phyloP scores from a whole-genome alignment of 1,140 invertebrate genomes.

The Neotoxoptera formosana region DNA sequence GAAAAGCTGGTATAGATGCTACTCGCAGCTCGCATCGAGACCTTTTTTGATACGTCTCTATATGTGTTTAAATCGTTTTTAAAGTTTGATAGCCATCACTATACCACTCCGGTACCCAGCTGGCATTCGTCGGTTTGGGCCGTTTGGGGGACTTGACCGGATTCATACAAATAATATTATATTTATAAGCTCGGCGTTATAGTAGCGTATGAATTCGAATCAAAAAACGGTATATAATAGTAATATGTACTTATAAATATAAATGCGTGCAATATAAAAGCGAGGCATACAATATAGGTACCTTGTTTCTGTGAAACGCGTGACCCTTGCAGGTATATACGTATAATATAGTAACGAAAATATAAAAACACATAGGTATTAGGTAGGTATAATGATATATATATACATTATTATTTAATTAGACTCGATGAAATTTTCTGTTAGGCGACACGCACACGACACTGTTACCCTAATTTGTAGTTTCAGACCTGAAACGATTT shows the following conservation, averaged over 20 bases:
- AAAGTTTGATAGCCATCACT: neutral
- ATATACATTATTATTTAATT: slow-evolving; percentile 4
- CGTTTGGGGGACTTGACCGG: neutral
- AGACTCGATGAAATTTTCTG: slow-evolving; percentile 2
- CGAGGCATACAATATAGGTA: neutral
- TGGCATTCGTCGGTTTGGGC: neutral
- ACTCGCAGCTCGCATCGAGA: no score
- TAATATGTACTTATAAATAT: neutral
- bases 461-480: neutral
- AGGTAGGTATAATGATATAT: neutral
- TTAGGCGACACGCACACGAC: neutral
- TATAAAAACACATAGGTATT: neutral
- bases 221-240: neutral
- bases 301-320: neutral
- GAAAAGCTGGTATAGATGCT: no score
- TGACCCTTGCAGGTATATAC: neutral
- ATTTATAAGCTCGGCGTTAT: neutral
- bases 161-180: neutral
- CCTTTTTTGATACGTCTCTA: no score
- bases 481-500: neutral
- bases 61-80: neutral
- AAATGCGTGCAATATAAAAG: neutral
- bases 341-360: neutral
- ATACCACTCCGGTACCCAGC: neutral
- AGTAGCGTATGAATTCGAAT: neutral